Evolutionary conservation across 1,140 invertebrate genomes (phyloP), one percentile per base, ranked within the genome.

Genomic region (Pinna nobilis): DNA sequence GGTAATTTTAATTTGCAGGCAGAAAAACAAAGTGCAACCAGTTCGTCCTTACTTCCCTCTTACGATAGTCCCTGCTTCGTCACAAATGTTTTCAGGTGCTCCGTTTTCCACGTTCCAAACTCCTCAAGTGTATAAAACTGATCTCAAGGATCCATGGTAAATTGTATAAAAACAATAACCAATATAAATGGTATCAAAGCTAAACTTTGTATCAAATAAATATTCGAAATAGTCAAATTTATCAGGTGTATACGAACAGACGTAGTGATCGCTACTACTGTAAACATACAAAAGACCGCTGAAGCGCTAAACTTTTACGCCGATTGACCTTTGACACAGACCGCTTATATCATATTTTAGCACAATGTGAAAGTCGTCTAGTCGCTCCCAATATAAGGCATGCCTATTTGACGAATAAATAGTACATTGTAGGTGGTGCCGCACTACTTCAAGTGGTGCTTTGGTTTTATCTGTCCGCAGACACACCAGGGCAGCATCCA

Each of bases 401-500:
- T n/a, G n/a, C n/a, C n/a, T n/a, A n/a, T n/a, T n/a, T n/a, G n/a
- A n/a, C n/a, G n/a, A n/a, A n/a, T n/a, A n/a, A n/a, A n/a, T n/a
- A n/a, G n/a, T n/a, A n/a, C n/a, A n/a, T n/a, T n/a, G 5, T 25
- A 84, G 83, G 81, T 44, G 67, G 71, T 5, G 35, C 80, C 5
- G 74, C 77, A 11, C n/a, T 84, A 1, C 9, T 80, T 15, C 84
- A 80, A 80, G 77, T 76, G 9, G 18, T 80, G 1, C 33, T 53
- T 28, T 84, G 81, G 81, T 68, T 75, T 37, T 78, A 79, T 53
- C 33, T 85, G 0, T 59, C 71, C 6, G 68, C 75, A 13, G 77
- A 82, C 41, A 74, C 68, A 11, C 83, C 83, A 28, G 53, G 44
- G 32, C 32, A 64, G 20, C 78, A 85, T 55, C 77, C 70, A 3